Evolutionary conservation across 1,140 invertebrate species (phyloP), one percentile per base, ranked within the genome.

Genomic region (Leptopilina boulardi): DNA sequence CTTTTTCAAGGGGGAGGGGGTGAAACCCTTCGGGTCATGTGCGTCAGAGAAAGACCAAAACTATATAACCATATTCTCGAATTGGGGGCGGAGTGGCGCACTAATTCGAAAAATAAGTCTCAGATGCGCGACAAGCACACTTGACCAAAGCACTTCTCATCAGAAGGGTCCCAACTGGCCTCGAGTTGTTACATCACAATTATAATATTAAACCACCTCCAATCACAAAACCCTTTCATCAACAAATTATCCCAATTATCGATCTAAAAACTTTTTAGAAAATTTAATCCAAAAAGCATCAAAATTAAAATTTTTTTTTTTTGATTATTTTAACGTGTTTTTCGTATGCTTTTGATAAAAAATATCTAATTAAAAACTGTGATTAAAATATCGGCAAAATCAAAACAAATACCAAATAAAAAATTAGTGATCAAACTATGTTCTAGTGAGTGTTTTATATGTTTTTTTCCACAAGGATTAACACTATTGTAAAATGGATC

Each of bases 71-170:
- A 59, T 19, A 59, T 59, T 59, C 30, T 34, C 19, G 19, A 59
- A 59, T 66, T 21, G 79, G 71, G 81, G 81, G 79, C 79, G 75
- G 83, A 89, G 87, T 88, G 87, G 84, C 86, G 87, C 74, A 85
- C 84, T 86, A 89, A 89, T 88, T 88, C 87, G 85, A 86, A 87
- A 88, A 89, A 85, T 85, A 88, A 86, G 85, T 85, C 83, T 82
- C 75, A 73, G 70, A 74, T 79, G 83, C 80, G 85, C 83, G 85
- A 87, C 86, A 86, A 90, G 88, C 86, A 88, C 89, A 90, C 89
- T 90, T 89, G 88, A 87, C 83, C 86, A 80, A 89, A 90, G 89
- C 87, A 89, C 88, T 85, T 88, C 89, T 86, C 82, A 82, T 77
- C 81, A 81, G 85, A 89, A 89, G 84, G 86, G 81, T 80, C 81